Evolutionary conservation across 2,113 vertebrate species (phyloP), one percentile per base, ranked within the genome.

Genomic region (Mirounga angustirostris): DNA sequence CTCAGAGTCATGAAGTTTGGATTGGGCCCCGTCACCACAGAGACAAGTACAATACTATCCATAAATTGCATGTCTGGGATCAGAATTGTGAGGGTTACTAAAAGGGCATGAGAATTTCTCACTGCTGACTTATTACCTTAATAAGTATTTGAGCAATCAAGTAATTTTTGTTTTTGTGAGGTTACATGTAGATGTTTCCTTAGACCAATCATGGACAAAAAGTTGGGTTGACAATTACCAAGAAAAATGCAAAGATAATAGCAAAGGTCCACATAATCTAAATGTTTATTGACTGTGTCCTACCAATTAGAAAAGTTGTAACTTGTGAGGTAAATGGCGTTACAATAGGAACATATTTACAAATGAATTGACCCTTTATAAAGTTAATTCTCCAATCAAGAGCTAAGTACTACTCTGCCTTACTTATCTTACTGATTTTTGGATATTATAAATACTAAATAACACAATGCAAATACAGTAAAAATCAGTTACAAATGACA

Each of bases 401-500:
- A 71, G 69, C 26, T 54, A 59, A 46, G 26, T 59, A 88, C 58
- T 52, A 67, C 5, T 80, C 19, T 85, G 11, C 1, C 2, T 5
- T 69, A 61, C 21, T 43, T 67, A 10, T 33, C n/a, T 89, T 63
- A 80, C 28, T 85, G 14, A 84, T 50, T 59, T 83, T 43, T 86
- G 33, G n/a, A 43, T 56, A 73, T 90, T 52, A 2, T 65, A 69
- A 82, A 94, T 22, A 56, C n/a, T 74, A 91, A 76, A 36, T 59
- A 87, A 76, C 36, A 16, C 40, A 94, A 87, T 54, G 36, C 33
- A 73, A 86, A 82, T 43, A 54, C 6, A 59, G 67, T 19, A 7
- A 61, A 74, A 69, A 86, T 82, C 52, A 80, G 26, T 93, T 87
- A 87, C 30, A 94, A 52, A 61, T 83, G 22, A 83, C 67, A 87